Conservation (phyloP, 2,888 invertebrate species). For the Tridacna gigas region DNA sequence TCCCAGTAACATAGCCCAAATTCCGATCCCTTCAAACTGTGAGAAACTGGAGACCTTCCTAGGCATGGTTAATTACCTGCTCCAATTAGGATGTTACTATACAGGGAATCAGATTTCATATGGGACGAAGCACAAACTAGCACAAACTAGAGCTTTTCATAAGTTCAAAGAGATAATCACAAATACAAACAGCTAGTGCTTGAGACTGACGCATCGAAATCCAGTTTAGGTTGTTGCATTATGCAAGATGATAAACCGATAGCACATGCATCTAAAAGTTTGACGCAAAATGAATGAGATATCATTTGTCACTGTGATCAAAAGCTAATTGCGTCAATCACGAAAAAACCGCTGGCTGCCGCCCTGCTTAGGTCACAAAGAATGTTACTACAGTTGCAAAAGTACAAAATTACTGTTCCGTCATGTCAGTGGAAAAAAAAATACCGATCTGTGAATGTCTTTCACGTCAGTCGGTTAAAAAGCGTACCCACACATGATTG, state of each 20-base stretch:
- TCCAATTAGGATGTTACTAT: neutral
- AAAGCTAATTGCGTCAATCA: neutral
- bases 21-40: too few relatives aligned
- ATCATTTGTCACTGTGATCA: too few relatives aligned
- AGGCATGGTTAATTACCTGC: neutral
- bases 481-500: neutral
- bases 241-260: neutral
- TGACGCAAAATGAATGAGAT: neutral
- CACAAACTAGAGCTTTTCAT: neutral
- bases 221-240: neutral
- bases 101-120: neutral
- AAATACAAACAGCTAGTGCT: neutral
- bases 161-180: slow-evolving; percentile 1
- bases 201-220: neutral
- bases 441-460: neutral
- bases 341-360: neutral
- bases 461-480: neutral
- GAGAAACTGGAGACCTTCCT: neutral
- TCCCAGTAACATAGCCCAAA: too few relatives aligned
- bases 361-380: neutral
- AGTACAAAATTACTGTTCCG: neutral
- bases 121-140: neutral
- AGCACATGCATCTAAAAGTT: neutral
- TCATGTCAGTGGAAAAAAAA: neutral
- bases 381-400: neutral